Evolutionary conservation across 2,113 vertebrate genomes (phyloP).

Genomic region (Anser brachyrhynchus): DNA sequence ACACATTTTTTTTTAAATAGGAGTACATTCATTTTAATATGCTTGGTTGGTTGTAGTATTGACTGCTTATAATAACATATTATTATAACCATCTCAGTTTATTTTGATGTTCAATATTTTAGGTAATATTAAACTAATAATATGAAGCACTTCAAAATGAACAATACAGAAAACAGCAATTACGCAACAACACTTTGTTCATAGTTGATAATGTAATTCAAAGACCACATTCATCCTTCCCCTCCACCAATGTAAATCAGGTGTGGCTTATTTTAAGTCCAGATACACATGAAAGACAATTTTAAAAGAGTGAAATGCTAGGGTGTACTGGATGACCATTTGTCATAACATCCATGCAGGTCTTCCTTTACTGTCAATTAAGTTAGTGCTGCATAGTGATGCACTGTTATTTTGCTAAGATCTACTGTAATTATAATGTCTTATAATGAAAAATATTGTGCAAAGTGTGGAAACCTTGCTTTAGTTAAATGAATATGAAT

Average conservation of each 20-base stretch:
- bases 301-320: neutral
- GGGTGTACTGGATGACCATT: neutral
- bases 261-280: neutral
- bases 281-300: neutral
- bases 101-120: neutral
- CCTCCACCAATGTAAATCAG: neutral
- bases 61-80: neutral
- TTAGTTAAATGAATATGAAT: neutral
- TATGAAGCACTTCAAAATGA: neutral
- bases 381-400: neutral
- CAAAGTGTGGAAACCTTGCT: neutral
- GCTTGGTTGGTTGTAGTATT: neutral
- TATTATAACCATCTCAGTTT: neutral
- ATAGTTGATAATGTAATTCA: neutral
- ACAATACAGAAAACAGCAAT: neutral
- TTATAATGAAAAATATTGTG: neutral
- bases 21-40: neutral
- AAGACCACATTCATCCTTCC: neutral
- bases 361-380: neutral
- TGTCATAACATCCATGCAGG: neutral
- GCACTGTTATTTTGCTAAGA: neutral
- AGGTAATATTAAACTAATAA: neutral
- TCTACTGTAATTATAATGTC: neutral
- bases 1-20: neutral
- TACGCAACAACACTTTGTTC: neutral